Conservation (phyloP, 2,888 invertebrate genomes). For the Harmothoe impar region DNA sequence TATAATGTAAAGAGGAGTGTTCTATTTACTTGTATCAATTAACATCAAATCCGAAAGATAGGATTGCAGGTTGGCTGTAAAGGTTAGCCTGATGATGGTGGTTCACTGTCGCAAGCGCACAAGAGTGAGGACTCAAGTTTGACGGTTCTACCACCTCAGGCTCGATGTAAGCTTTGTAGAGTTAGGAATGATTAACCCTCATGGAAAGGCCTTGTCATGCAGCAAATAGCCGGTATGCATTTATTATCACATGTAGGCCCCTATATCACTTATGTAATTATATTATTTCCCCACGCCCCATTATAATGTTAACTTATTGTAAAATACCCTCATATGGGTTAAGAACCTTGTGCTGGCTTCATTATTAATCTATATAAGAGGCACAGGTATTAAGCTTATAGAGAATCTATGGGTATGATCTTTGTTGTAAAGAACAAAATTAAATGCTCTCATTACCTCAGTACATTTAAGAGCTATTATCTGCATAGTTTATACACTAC, state of each 20-base stretch:
- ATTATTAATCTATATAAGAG: too few relatives aligned
- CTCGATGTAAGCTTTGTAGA: constrained; percentile 19
- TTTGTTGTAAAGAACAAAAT: too few relatives aligned
- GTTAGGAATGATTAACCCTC: constrained; percentile 37
- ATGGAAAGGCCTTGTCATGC: not conserved
- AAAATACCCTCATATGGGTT: too few relatives aligned
- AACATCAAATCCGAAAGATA: constrained; percentile 13
- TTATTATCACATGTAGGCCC: not conserved
- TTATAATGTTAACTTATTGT: too few relatives aligned
- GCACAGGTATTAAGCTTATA: too few relatives aligned
- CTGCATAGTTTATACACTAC: not conserved
- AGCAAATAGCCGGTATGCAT: not conserved
- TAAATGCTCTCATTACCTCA: too few relatives aligned
- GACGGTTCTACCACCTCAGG: constrained; percentile 27
- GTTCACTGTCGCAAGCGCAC: constrained; percentile 60
- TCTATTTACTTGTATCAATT: not conserved
- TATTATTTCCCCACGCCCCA: too few relatives aligned
- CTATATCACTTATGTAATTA: too few relatives aligned
- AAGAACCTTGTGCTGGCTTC: too few relatives aligned
- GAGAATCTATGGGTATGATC: too few relatives aligned
- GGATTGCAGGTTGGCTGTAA: constrained; percentile 39
- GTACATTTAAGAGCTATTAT: too few relatives aligned
- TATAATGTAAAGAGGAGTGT: not conserved
- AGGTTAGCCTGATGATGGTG: constrained; percentile 41
- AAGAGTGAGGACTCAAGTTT: constrained; percentile 41